These are phyloP conservation scores for Noturus placidus DNA, from an alignment of 2,113 vertebrate genomes.

Conservation along the genomic window DNA sequence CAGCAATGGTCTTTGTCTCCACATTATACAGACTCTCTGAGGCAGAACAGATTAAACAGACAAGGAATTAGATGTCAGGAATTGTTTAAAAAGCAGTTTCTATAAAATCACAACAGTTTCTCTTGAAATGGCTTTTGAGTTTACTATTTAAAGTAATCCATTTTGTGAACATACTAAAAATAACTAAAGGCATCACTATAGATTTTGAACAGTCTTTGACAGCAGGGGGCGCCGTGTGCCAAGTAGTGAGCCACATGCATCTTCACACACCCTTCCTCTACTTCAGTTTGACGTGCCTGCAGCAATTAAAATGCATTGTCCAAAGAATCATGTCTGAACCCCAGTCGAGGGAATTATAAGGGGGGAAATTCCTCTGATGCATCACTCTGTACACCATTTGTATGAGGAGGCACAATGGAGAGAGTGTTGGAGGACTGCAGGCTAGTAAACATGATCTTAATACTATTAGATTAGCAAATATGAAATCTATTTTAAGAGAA, in stretches of 20 bases:
- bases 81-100: background rate
- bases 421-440: background rate
- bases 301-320: conserved; percentile 72
- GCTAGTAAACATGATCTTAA: background rate
- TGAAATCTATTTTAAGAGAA: conserved; percentile 21
- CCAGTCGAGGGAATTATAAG: conserved; percentile 55
- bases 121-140: background rate
- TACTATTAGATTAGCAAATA: background rate
- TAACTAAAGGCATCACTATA: conserved; percentile 21
- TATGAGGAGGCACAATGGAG: conserved; percentile 1
- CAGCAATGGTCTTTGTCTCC: conserved; percentile 86
- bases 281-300: conserved; percentile 60
- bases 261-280: conserved; percentile 41
- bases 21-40: conserved; percentile 82
- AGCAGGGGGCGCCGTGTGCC: conserved; percentile 63
- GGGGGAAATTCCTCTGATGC: conserved; percentile 61
- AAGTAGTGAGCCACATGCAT: conserved; percentile 54
- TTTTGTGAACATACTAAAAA: conserved; percentile 44
- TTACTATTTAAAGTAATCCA: conserved; percentile 29
- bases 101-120: background rate
- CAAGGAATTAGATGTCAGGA: background rate
- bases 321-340: conserved; percentile 63
- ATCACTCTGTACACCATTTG: conserved; percentile 27
- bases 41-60: background rate
- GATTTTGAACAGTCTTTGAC: conserved; percentile 27